A percentile compares a stretch with the other conserved stretches of the same genome.
phyloP scores from a whole-genome alignment of 2,888 invertebrate species.

The Dioctria linearis region DNA sequence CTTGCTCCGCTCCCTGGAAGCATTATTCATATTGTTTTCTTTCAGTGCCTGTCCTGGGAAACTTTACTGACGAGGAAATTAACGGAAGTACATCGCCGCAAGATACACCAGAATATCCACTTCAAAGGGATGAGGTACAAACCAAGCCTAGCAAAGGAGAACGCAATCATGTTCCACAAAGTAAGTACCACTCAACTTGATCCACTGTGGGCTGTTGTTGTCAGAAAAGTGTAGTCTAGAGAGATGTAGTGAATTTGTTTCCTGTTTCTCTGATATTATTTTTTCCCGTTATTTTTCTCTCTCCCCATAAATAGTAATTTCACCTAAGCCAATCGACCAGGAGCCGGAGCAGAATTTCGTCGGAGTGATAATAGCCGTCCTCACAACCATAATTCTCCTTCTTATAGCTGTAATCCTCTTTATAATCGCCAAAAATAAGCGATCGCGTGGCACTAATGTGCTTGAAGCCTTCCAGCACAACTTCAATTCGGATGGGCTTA shows the following conservation, averaged over 20 bases:
- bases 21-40: conserved; percentile 38
- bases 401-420: conserved; percentile 80
- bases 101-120: conserved; percentile 76
- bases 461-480: conserved; percentile 71
- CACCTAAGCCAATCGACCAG: conserved; percentile 74
- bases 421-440: conserved; percentile 79
- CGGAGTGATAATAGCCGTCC: conserved; percentile 79
- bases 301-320: conserved; percentile 65
- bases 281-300: conserved; percentile 44
- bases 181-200: conserved; percentile 62
- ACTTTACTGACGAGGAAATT: conserved; percentile 77
- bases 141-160: conserved; percentile 75
- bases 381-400: conserved; percentile 81
- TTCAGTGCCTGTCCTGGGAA: conserved; percentile 75
- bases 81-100: conserved; percentile 69
- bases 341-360: conserved; percentile 75
- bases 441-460: conserved; percentile 70
- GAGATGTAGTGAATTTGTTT: neutral
- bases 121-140: conserved; percentile 80
- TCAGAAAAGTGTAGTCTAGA: neutral
- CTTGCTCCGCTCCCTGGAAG: neutral
- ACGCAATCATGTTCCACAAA: conserved; percentile 70
- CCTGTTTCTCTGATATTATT: conserved; percentile 12
- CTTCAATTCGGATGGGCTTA: conserved; percentile 70
- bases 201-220: neutral